These are phyloP conservation scores for Anguilla japonica DNA, from an alignment of 2,113 vertebrate genomes.

Conservation along the genomic window DNA sequence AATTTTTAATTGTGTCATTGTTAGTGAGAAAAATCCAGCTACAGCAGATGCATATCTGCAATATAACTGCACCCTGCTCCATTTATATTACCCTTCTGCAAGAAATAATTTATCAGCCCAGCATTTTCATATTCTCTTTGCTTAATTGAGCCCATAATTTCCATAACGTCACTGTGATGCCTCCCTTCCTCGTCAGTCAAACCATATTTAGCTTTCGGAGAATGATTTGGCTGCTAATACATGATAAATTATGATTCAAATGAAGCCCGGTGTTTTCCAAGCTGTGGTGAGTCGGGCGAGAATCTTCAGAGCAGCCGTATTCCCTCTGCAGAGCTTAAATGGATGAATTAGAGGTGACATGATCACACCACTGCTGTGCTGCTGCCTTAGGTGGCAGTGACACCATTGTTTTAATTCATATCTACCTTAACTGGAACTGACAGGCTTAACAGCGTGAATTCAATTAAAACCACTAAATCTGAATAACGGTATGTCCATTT, in stretches of 20 bases:
- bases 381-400: constrained; percentile 60
- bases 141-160: constrained; percentile 59
- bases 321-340: constrained; percentile 56
- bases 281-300: constrained; percentile 64
- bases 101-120: constrained; percentile 24
- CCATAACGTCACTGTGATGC: constrained; percentile 49
- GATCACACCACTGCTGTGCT: constrained; percentile 60
- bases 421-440: constrained; percentile 63
- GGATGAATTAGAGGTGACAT: constrained; percentile 68
- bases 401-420: constrained; percentile 70
- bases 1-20: constrained; percentile 4
- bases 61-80: constrained; percentile 3
- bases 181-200: constrained; percentile 57
- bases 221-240: constrained; percentile 62
- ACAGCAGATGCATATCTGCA: constrained; percentile 10
- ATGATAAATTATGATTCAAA: constrained; percentile 71
- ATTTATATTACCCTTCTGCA: constrained; percentile 8
- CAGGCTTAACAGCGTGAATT: constrained; percentile 66
- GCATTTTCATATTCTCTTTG: constrained; percentile 41
- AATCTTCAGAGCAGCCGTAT: constrained; percentile 61
- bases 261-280: constrained; percentile 48
- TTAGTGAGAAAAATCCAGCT: constrained; percentile 10
- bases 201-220: constrained; percentile 57
- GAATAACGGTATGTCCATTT: constrained; percentile 36
- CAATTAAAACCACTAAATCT: constrained; percentile 59